A percentile compares a stretch with the other conserved stretches of the same genome.
phyloP scores from a whole-genome alignment of 2,888 invertebrate genomes.

The Caenorhabditis zanzibari region DNA sequence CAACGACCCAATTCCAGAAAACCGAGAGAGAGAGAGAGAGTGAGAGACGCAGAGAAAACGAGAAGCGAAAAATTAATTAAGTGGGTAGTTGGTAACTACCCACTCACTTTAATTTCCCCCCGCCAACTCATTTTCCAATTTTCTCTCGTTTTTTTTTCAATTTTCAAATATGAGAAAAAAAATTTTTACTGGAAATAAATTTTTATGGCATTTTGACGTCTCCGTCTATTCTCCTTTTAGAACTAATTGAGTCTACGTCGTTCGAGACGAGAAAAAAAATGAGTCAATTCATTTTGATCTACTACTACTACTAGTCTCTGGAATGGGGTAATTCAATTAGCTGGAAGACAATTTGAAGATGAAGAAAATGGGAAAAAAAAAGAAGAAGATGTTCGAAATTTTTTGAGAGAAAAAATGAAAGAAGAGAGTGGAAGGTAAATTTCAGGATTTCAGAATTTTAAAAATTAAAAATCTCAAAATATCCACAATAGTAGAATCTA shows the following conservation, averaged over 20 bases:
- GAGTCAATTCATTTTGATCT: slow-evolving; percentile 23
- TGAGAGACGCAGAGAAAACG: background rate
- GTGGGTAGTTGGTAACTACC: background rate
- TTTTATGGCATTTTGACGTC: background rate
- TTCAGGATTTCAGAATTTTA: too few species aligned
- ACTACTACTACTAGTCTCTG: background rate
- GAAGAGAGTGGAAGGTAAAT: too few species aligned
- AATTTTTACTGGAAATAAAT: background rate
- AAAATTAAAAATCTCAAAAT: too few species aligned
- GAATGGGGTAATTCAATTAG: slow-evolving; percentile 4
- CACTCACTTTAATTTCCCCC: slow-evolving; percentile 4
- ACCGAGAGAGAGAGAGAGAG: background rate
- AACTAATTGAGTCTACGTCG: slow-evolving; percentile 11
- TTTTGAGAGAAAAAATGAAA: too few species aligned
- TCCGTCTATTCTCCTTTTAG: background rate
- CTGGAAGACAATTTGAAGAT: background rate
- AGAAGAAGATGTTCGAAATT: too few species aligned
- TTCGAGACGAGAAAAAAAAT: background rate
- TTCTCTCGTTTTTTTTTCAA: background rate
- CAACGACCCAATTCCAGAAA: background rate
- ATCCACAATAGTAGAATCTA: too few species aligned
- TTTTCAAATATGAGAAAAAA: slow-evolving; percentile 4
- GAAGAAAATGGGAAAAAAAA: background rate
- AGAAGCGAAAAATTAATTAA: slow-evolving; percentile 21
- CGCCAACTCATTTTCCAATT: background rate